Base-by-base conservation (phyloP, 2,888 invertebrate genomes). In the Cynaeus angustus region DNA sequence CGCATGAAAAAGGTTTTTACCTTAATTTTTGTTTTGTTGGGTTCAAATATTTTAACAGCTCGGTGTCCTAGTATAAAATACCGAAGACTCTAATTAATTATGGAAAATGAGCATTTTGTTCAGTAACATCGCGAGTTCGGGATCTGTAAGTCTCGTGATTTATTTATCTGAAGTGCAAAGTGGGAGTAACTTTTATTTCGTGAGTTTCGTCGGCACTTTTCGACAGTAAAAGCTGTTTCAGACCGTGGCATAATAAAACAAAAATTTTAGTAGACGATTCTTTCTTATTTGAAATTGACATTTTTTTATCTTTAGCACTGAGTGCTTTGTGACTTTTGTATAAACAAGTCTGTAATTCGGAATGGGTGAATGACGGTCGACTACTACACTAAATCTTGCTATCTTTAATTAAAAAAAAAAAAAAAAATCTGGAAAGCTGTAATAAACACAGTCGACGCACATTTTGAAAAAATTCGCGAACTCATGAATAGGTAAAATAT, bases 401-500 rank as follows among this genome's bases (percentile, higher is more conserved):
- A n/a, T n/a, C n/a, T n/a, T n/a, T n/a, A n/a, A n/a, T n/a, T n/a
- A n/a, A n/a, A n/a, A n/a, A n/a, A n/a, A n/a, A n/a, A n/a, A n/a
- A 1, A 21, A 21, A 3, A 21, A 65, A 52, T 56, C 64, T 61
- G 21, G 8, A 61, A 61, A 68, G 68, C n/a, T n/a, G n/a, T 70
- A 48, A 46, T 64, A 74, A 68, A 70, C 70, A 62, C 61, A 66
- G 38, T 58, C 48, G 30, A 65, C 53, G 70, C 68, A 73, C 68
- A 68, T 65, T 73, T 71, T 37, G 66, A 61, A 52, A 52, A 37
- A 50, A 43, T 50, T 66, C 65, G 66, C 48, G 66, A 72, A 64
- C 68, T 74, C 65, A 74, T 74, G 74, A 74, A 74, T 74, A 72
- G 62, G 16, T 74, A 66, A 72, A 68, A 43, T 58, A 70, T 71